Evolutionary conservation across 2,113 vertebrate species (phyloP).

Genomic region (Varanus komodoensis): DNA sequence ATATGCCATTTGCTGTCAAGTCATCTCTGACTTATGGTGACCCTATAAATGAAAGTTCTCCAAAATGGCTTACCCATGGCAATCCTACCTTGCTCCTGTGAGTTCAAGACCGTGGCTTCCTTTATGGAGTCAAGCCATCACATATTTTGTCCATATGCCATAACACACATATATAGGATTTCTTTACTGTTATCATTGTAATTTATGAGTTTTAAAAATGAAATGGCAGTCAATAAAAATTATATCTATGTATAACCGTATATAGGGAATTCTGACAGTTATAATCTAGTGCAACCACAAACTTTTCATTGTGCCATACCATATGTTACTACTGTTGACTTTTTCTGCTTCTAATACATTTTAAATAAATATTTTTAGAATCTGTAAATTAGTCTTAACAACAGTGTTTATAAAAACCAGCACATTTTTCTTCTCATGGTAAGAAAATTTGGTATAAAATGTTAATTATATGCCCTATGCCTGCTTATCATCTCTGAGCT

Average conservation of each 20-base stretch:
- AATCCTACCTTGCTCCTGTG: no score
- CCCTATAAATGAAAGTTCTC: no score
- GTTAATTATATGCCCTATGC: neutral
- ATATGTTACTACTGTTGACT: slow-evolving; percentile 20
- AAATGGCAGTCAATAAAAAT: no score
- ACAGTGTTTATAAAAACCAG: neutral
- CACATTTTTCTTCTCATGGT: neutral
- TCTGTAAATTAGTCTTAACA: neutral
- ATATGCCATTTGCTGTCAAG: no score
- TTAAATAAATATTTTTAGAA: neutral
- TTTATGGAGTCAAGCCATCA: no score
- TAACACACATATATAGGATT: no score
- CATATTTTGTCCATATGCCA: no score
- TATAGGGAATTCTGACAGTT: neutral
- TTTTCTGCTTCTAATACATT: neutral
- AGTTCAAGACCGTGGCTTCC: no score
- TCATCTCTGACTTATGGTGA: no score
- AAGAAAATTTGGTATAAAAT: neutral
- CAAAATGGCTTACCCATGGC: no score
- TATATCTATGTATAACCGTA: neutral
- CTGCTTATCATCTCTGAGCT: neutral
- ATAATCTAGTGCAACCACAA: slow-evolving; percentile 18
- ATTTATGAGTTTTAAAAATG: no score
- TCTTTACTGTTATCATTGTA: no score
- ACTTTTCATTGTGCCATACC: slow-evolving; percentile 10